Conservation (phyloP, 2,113 vertebrate species). For the Myrmecophaga tridactyla region DNA sequence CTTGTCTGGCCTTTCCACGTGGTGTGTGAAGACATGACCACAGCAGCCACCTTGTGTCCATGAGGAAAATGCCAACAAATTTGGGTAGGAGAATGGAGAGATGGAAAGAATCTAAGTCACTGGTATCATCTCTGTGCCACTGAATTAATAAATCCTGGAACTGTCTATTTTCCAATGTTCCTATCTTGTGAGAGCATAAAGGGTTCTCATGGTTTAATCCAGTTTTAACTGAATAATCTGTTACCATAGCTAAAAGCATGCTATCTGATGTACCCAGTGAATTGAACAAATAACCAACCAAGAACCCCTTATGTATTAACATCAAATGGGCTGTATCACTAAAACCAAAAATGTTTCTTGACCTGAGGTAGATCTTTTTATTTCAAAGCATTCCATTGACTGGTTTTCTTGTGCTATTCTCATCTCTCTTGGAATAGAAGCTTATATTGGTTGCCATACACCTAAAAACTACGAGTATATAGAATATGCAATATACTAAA, state of each 20-base stretch:
- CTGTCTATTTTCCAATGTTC: neutral
- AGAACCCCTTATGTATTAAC: neutral
- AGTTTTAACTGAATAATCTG: neutral
- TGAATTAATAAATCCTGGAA: neutral
- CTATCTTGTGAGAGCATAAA: neutral
- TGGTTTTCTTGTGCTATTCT: neutral
- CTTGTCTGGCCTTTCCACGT: neutral
- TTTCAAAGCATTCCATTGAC: neutral
- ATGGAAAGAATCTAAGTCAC: neutral
- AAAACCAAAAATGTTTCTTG: neutral
- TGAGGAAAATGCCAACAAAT: neutral
- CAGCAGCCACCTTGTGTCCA: neutral
- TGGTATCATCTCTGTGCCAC: neutral
- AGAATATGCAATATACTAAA: neutral
- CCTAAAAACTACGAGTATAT: constrained; percentile 63
- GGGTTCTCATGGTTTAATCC: neutral
- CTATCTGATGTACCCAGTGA: neutral
- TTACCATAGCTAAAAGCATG: neutral
- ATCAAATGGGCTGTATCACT: neutral
- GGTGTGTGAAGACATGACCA: neutral
- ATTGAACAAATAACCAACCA: neutral
- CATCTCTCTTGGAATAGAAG: constrained; percentile 5
- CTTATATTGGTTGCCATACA: neutral
- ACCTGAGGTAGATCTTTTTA: neutral
- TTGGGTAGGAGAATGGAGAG: neutral